Conservation (phyloP, 2,888 invertebrate genomes). For the Watsonalla binaria region DNA sequence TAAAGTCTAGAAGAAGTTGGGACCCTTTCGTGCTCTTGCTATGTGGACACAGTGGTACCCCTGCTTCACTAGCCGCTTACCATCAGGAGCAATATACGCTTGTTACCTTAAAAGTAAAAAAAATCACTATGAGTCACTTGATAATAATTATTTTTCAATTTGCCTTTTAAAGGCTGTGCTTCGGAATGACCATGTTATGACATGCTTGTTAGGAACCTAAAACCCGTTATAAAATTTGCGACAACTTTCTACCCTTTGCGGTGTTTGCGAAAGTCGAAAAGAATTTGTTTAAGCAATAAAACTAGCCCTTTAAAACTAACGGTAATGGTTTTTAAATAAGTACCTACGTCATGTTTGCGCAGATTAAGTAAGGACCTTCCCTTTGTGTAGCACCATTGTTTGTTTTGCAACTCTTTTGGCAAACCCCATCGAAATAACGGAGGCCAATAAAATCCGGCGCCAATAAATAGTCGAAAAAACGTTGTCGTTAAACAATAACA, state of each 20-base stretch:
- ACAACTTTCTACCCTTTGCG: background rate
- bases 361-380: constrained; percentile 29
- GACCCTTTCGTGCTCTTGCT: no score
- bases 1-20: no score
- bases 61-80: no score
- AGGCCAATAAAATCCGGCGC: constrained; percentile 43
- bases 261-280: constrained; percentile 8
- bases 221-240: background rate
- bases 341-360: constrained; percentile 31
- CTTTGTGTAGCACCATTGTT: constrained; percentile 41
- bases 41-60: no score
- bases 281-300: constrained; percentile 54
- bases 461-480: constrained; percentile 25
- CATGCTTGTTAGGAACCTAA: no score
- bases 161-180: no score
- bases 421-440: constrained; percentile 45
- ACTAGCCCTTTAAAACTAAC: constrained; percentile 34
- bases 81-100: no score
- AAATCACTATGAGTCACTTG: no score
- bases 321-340: constrained; percentile 34
- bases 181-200: no score
- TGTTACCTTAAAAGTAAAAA: no score
- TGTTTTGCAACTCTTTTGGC: constrained; percentile 57
- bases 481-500: constrained; percentile 4
- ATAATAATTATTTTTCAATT: no score